These are phyloP conservation scores for Xiphophorus maculatus DNA, from an alignment of 2,113 vertebrate species.

Conservation along the genomic window DNA sequence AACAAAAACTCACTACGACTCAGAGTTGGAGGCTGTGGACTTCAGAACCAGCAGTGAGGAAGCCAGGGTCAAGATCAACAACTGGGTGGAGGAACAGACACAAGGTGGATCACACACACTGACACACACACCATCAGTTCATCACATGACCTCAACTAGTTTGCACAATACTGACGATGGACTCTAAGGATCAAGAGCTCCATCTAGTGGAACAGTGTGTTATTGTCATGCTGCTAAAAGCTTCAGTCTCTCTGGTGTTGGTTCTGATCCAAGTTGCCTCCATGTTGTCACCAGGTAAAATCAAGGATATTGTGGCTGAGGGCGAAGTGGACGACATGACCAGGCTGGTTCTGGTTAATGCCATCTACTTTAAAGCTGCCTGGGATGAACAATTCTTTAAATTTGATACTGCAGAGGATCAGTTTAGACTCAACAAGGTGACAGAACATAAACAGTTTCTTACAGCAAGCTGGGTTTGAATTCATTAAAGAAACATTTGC, in stretches of 20 bases:
- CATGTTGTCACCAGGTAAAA: conserved; percentile 76
- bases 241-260: not conserved
- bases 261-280: not conserved
- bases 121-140: not conserved
- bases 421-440: conserved; percentile 79
- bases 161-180: conserved; percentile 57
- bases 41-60: conserved; percentile 58
- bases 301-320: conserved; percentile 81
- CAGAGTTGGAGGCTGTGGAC: conserved; percentile 78
- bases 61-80: conserved; percentile 76
- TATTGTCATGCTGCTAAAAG: not conserved
- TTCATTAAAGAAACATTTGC: too few species aligned
- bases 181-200: conserved; percentile 26
- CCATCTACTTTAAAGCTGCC: conserved; percentile 92
- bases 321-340: conserved; percentile 77
- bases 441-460: not conserved
- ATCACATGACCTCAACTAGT: conserved; percentile 59
- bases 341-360: conserved; percentile 88
- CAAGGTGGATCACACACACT: conserved; percentile 60
- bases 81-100: conserved; percentile 79
- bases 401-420: conserved; percentile 80
- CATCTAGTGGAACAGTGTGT: not conserved
- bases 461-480: too few species aligned
- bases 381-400: conserved; percentile 78
- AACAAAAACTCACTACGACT: conserved; percentile 68